Evolutionary conservation across 2,888 invertebrate species (phyloP).

Genomic region (Papilio elwesi): DNA sequence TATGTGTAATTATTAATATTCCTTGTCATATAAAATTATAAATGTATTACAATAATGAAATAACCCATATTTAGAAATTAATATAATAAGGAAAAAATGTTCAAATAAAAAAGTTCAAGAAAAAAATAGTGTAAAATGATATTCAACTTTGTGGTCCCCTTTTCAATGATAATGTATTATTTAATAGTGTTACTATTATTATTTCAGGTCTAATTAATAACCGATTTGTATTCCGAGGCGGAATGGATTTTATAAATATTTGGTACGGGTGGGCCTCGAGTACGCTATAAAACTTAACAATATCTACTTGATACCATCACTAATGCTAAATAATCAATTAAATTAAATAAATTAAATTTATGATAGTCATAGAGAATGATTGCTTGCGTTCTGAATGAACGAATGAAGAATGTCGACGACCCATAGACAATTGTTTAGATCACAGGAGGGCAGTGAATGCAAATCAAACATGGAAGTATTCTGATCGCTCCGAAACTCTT

Average conservation of each 20-base stretch:
- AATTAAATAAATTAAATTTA: conserved; percentile 2
- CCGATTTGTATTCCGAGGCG: conserved; percentile 13
- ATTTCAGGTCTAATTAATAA: background rate
- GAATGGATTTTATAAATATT: conserved; percentile 9
- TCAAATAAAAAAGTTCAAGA: too few relatives aligned
- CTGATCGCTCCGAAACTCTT: too few relatives aligned
- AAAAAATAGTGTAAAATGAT: too few relatives aligned
- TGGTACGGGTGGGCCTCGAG: conserved; percentile 1
- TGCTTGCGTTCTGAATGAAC: background rate
- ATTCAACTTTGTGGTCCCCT: conserved; percentile 12
- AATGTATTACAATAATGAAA: too few relatives aligned
- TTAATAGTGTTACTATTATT: background rate
- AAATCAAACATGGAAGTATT: too few relatives aligned
- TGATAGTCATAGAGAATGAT: background rate
- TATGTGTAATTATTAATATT: too few relatives aligned
- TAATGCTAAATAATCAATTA: background rate
- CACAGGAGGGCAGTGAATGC: too few relatives aligned
- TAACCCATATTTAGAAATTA: background rate
- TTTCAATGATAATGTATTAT: background rate
- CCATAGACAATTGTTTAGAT: too few relatives aligned
- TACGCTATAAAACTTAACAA: background rate
- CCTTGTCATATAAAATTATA: too few relatives aligned
- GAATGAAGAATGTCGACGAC: too few relatives aligned
- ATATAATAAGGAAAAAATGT: too few relatives aligned
- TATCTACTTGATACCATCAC: background rate